Conservation (phyloP, 2,113 vertebrate species). For the Alligator sinensis region DNA sequence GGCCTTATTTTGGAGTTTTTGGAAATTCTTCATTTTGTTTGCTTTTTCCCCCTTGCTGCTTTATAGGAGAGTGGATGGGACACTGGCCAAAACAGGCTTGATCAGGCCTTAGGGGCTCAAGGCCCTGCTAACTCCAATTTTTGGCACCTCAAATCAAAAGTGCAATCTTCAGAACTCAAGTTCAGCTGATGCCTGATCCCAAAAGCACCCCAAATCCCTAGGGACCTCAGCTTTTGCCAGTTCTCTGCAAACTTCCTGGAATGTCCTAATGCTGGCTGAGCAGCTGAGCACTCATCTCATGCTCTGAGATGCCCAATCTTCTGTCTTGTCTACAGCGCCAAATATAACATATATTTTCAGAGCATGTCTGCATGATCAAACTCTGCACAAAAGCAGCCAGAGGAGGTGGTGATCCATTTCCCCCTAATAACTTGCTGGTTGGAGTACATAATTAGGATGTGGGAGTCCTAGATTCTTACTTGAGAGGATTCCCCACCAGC, state of each 20-base stretch:
- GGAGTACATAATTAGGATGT: neutral
- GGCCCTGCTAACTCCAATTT: neutral
- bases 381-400: neutral
- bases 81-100: neutral
- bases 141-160: neutral
- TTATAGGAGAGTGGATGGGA: neutral
- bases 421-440: neutral
- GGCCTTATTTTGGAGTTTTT: neutral
- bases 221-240: too few species aligned
- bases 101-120: neutral
- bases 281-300: too few species aligned
- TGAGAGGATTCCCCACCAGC: rapidly evolving
- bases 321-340: too few species aligned
- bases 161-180: neutral
- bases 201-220: neutral
- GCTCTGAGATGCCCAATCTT: too few species aligned
- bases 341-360: too few species aligned
- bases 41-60: neutral
- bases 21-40: neutral
- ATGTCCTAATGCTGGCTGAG: too few species aligned
- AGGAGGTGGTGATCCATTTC: neutral
- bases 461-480: rapidly evolving
- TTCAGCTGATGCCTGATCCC: rapidly evolving
- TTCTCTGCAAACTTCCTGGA: too few species aligned
- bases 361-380: neutral